These are phyloP conservation scores for Eulemur coronatus DNA, from an alignment of 2,797 vertebrate species.

Conservation along the genomic window DNA sequence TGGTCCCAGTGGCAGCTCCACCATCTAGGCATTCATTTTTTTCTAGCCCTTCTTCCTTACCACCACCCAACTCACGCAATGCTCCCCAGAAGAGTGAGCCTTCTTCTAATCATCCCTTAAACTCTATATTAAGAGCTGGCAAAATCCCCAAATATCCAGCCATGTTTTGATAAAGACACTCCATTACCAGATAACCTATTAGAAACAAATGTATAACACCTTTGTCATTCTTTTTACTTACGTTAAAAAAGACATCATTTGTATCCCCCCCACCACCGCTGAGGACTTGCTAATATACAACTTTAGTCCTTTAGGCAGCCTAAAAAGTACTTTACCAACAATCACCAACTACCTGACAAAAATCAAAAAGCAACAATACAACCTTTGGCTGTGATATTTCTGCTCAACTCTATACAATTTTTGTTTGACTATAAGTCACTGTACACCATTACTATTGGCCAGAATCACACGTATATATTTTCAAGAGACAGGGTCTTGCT, in stretches of 20 bases:
- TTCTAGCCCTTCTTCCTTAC: neutral
- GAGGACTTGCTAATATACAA: neutral
- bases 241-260: neutral
- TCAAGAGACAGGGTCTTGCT: neutral
- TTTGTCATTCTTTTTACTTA: neutral
- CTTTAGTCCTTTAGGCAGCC: neutral
- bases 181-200: neutral
- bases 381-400: neutral
- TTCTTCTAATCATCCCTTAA: neutral
- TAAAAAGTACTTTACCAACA: conserved; percentile 6
- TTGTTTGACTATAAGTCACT: neutral
- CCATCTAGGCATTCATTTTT: neutral
- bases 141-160: neutral
- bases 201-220: neutral
- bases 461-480: neutral
- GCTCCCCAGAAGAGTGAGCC: neutral
- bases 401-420: neutral
- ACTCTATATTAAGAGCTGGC: neutral
- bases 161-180: neutral
- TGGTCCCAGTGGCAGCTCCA: neutral
- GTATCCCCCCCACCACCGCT: neutral
- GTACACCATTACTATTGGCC: neutral
- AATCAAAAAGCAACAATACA: neutral
- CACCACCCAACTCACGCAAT: neutral
- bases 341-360: neutral